Evolutionary conservation across 2,113 vertebrate species (phyloP).

Genomic region (Bubalus kerabau): DNA sequence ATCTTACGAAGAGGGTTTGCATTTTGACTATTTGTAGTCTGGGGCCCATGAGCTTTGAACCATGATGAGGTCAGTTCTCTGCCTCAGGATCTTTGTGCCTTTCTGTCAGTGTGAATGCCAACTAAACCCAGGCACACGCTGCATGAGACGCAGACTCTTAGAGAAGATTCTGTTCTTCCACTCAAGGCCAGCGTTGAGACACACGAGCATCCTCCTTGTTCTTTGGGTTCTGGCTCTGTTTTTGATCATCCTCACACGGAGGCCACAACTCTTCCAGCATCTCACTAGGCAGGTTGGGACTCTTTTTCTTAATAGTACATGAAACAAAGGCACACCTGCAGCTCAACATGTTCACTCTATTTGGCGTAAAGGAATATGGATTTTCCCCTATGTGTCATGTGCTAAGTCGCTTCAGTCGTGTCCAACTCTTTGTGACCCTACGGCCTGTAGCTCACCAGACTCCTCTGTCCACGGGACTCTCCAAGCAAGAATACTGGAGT

Average conservation of each 20-base stretch:
- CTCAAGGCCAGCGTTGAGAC: background rate
- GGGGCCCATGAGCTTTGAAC: background rate
- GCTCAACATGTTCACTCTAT: background rate
- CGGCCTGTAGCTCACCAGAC: background rate
- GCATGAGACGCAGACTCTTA: background rate
- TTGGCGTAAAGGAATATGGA: rapidly evolving
- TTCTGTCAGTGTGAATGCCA: background rate
- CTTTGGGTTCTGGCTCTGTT: background rate
- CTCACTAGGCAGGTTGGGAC: background rate
- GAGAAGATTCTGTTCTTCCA: background rate
- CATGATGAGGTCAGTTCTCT: background rate
- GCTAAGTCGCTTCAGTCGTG: rapidly evolving
- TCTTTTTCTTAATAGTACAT: background rate
- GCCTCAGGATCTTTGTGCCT: background rate
- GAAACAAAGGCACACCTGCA: background rate
- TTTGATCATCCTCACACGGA: background rate
- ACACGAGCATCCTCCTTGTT: background rate
- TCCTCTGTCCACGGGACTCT: background rate
- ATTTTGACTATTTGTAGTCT: rapidly evolving
- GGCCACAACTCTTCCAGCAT: background rate
- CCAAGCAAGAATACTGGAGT: background rate
- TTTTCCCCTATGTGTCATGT: rapidly evolving
- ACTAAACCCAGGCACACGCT: rapidly evolving
- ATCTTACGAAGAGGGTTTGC: background rate
- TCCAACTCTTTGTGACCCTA: background rate